Base-by-base conservation (phyloP, 1,140 invertebrate species). In the Tetramorium parvispinum region DNA sequence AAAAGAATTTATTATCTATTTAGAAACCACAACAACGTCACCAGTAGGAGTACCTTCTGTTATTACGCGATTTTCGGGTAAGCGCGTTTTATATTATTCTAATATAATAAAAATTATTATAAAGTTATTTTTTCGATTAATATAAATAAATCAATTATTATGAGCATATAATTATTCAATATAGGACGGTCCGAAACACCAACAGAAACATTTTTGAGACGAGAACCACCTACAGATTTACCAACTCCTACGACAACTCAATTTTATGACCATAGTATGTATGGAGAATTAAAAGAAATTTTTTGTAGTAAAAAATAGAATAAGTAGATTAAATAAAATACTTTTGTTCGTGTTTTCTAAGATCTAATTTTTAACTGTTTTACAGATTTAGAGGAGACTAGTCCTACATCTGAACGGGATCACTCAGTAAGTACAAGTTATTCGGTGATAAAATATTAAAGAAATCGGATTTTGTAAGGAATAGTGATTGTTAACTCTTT, bases 11-110 rank as follows among this genome's bases (percentile, higher is more conserved):
- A 57, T 57, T 57, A 57, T 57, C 5, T 77, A 1, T 75, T 66
- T 70, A 90, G 89, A 85, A 21, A 89, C 88, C 11, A 32, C 61
- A 10, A 76, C 85, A 46, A 70, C 68, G 16, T 32, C 68, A 37
- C 18, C 73, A 3, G 21, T 51, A 46, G 27, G 37, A 1, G 43
- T 57, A 37, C 16, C 81, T 16, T 10, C 24, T 40, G n/a, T 2
- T 40, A 55, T 21, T 2, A 32, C 53, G 18, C 55, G 43, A 55
- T 18, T 21, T 71, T 13, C 63, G 1, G 82, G 89, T 90, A 85
- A 70, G 61, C 59, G 24, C 49, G n/a, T 65, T 63, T 65, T 63
- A 66, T 21, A 24, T 85, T n/a, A 63, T 63, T 61, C 43, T 71
- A 83, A 61, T 57, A 32, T 1, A 18, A 24, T 0, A 27, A 65